These are phyloP conservation scores for Sternarchorhynchus goeldii DNA, from an alignment of 2,797 vertebrate genomes.

Conservation along the genomic window DNA sequence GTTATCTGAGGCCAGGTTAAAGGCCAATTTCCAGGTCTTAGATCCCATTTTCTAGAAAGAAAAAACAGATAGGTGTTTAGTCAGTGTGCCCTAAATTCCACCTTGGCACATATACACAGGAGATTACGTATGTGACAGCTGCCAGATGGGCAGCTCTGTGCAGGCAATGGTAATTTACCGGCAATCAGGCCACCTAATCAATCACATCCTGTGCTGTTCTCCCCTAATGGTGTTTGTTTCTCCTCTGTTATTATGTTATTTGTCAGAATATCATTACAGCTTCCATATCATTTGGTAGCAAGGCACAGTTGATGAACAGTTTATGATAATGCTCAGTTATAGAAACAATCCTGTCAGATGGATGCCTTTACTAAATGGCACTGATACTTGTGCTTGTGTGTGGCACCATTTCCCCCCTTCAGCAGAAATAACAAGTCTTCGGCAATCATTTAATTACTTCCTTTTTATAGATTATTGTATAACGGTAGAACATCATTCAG, in stretches of 20 bases:
- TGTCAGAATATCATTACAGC: conserved; percentile 60
- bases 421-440: background rate
- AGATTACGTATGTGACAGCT: conserved; percentile 79
- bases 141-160: conserved; percentile 71
- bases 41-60: background rate
- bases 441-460: conserved; percentile 1
- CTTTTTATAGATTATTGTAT: conserved; percentile 22
- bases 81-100: conserved; percentile 27
- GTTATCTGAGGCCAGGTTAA: background rate
- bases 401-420: background rate
- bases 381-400: background rate
- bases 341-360: conserved; percentile 42
- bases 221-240: conserved; percentile 60
- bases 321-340: conserved; percentile 49
- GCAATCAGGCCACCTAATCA: conserved; percentile 77
- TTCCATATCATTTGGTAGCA: conserved; percentile 46
- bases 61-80: conserved; percentile 10
- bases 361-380: conserved; percentile 31
- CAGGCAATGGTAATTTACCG: conserved; percentile 81
- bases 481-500: conserved; percentile 10
- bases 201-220: conserved; percentile 56
- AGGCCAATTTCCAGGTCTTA: background rate
- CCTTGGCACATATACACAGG: conserved; percentile 13
- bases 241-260: conserved; percentile 76
- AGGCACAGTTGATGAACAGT: conserved; percentile 50